Conservation (phyloP, 1,140 invertebrate genomes). For the Saccostrea cuccullata region DNA sequence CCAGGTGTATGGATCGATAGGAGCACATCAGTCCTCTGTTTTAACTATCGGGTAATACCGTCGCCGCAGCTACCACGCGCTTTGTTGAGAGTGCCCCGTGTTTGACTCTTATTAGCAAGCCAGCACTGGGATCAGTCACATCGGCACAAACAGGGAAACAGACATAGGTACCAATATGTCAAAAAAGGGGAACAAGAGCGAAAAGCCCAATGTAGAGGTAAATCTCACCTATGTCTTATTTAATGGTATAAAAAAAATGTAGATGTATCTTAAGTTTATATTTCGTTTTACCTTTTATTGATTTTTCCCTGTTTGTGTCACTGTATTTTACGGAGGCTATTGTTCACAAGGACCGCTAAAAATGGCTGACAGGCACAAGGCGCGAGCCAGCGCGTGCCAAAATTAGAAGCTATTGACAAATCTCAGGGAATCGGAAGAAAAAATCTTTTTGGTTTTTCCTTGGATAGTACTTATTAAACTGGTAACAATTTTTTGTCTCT, state of each 20-base stretch:
- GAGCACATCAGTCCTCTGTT: conserved; percentile 45
- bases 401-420: conserved; percentile 43
- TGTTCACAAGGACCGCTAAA: conserved; percentile 43
- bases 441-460: background rate
- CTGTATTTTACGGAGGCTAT: conserved; percentile 39
- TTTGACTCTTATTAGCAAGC: conserved; percentile 39
- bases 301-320: conserved; percentile 45
- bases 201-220: conserved; percentile 49
- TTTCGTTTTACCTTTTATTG: conserved; percentile 45
- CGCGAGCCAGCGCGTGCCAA: conserved; percentile 37
- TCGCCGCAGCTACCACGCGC: conserved; percentile 29
- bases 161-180: conserved; percentile 33
- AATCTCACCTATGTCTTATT: conserved; percentile 40
- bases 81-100: conserved; percentile 45
- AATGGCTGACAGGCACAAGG: conserved; percentile 46
- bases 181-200: conserved; percentile 42
- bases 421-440: background rate
- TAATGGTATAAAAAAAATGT: background rate
- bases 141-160: conserved; percentile 12
- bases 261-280: conserved; percentile 32
- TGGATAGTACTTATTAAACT: background rate
- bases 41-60: conserved; percentile 46
- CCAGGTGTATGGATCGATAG: conserved; percentile 56
- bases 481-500: background rate
- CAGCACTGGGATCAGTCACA: conserved; percentile 17